phyloP scores from a whole-genome alignment of 2,113 vertebrate genomes.

The Rallus limicola region DNA sequence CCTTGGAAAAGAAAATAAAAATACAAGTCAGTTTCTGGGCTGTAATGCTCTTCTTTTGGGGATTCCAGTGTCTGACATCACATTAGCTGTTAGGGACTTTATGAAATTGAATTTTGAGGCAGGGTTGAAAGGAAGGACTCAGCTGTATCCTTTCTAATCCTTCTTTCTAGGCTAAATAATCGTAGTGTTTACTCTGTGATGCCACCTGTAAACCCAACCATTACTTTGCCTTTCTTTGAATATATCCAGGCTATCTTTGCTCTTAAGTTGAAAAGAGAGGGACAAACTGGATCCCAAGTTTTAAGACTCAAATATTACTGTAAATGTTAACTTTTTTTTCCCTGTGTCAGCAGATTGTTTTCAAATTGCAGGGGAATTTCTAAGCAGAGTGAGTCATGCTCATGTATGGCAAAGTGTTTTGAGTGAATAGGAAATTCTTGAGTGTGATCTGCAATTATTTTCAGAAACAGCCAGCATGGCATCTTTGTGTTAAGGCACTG shows the following conservation, averaged over 20 bases:
- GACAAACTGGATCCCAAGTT: neutral
- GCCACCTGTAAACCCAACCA: neutral
- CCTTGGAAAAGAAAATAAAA: neutral
- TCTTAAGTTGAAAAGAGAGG: neutral
- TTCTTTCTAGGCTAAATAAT: neutral
- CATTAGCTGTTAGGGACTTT: neutral
- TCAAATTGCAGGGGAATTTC: neutral
- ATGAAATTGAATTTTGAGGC: conserved; percentile 1
- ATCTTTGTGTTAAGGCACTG: neutral
- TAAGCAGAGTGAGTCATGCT: neutral
- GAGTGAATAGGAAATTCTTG: neutral
- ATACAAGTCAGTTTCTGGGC: neutral
- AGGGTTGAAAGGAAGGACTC: neutral
- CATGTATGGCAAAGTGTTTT: neutral
- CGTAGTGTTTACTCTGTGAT: neutral
- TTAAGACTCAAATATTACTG: rapidly evolving
- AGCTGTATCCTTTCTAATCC: neutral
- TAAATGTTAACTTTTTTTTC: neutral
- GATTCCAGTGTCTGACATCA: neutral
- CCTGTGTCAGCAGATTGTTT: neutral
- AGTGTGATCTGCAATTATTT: neutral
- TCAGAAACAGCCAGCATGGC: neutral
- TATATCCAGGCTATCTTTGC: neutral
- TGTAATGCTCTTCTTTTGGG: neutral
- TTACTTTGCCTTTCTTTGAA: neutral